Base-by-base conservation (phyloP, 1,140 invertebrate species). In the Drosophila obscura region DNA sequence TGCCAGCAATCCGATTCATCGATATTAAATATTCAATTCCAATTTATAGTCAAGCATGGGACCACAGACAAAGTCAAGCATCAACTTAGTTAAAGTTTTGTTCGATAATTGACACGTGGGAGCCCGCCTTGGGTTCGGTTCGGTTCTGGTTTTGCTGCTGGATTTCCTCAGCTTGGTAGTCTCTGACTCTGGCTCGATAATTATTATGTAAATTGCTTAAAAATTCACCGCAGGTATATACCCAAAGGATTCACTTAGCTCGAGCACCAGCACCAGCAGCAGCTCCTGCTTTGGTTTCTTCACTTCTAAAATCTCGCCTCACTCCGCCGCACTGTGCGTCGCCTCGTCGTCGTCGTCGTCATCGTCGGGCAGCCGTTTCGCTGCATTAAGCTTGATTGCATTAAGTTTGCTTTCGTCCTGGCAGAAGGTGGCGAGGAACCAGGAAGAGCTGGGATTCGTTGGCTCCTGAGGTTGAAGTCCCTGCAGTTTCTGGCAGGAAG, bases 171-270 rank as follows among this genome's bases (percentile, higher is more conserved):
- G 8, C 53, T 43, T 55, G 55, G 66, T 19, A 19, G 1, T 59
- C 44, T 68, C 51, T 13, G 43, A 61, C 62, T 41, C 64, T 60
- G 67, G 67, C 77, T 81, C 82, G 82, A 82, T 85, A 87, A 85
- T 85, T 85, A 87, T 85, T 85, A 87, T 85, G 82, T 87, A 85
- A 85, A 85, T 87, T 85, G 82, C 78, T 85, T 82, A 87, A 85
- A 85, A 85, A 85, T 85, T 75, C 81, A 85, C 81, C 81, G 82
- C 81, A 85, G 73, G 73, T 85, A 85, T 81, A 76, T 77, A 73
- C 82, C 82, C 81, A 74, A 85, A 64, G 81, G 81, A 87, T 77
- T 77, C 80, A 85, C 77, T 76, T 83, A 84, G 76, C 78, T 72
- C 58, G 53, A 39, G 46, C 57, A 9, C 6, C 28, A 31, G n/a